Percentiles rank a stretch among this genome's conserved stretches.
phyloP scores from a whole-genome alignment of 2,888 invertebrate genomes.

The Gortyna flavago region DNA sequence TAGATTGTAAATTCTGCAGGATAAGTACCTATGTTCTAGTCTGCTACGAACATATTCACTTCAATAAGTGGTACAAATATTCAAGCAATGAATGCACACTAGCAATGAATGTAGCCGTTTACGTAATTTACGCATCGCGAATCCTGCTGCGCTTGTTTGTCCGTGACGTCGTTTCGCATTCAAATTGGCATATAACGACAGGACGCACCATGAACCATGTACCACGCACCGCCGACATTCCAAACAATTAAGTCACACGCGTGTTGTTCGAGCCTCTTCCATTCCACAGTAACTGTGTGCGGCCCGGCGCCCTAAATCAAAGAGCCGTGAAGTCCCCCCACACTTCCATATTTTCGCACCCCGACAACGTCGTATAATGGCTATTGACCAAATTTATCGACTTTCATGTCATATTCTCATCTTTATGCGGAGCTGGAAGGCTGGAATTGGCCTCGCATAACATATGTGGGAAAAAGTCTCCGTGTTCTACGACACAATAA shows the following conservation, averaged over 20 bases:
- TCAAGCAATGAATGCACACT: constrained; percentile 5
- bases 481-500: constrained; percentile 74
- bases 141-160: constrained; percentile 56
- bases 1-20: neutral
- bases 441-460: constrained; percentile 80
- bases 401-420: constrained; percentile 88
- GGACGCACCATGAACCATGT: constrained; percentile 51
- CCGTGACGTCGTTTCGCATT: constrained; percentile 63
- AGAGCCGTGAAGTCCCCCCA: constrained; percentile 84
- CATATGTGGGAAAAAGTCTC: constrained; percentile 75
- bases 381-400: constrained; percentile 89
- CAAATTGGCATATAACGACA: constrained; percentile 64
- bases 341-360: constrained; percentile 89
- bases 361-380: constrained; percentile 88
- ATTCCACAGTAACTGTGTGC: constrained; percentile 70
- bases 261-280: constrained; percentile 71
- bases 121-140: constrained; percentile 48
- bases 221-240: constrained; percentile 50
- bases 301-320: constrained; percentile 84
- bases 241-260: constrained; percentile 63
- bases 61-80: neutral
- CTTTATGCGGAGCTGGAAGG: constrained; percentile 82
- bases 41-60: neutral
- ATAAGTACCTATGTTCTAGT: neutral
- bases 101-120: constrained; percentile 29